These are phyloP conservation scores for Spongilla lacustris DNA, from an alignment of 37 sponge, comb jelly and placozoan genomes.

Conservation along the genomic window DNA sequence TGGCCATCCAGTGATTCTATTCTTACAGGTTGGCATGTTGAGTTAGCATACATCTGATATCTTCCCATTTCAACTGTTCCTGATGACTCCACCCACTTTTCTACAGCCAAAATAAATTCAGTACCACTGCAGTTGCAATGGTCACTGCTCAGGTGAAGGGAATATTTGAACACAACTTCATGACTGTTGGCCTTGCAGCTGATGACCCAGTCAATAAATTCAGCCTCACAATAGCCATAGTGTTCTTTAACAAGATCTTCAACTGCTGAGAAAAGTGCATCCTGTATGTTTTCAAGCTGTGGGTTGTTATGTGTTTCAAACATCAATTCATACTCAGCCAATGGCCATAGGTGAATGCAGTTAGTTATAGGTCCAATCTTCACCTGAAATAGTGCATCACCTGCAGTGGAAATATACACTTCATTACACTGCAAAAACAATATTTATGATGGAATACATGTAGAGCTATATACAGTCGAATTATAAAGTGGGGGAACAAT, in stretches of 20 bases:
- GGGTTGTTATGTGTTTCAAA: not conserved
- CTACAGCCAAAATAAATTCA: not conserved
- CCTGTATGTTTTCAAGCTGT: not conserved
- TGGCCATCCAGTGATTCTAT: not conserved
- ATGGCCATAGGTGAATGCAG: not conserved
- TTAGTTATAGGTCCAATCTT: not conserved
- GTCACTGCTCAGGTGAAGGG: not conserved
- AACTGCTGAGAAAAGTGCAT: not conserved
- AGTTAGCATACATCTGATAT: not conserved
- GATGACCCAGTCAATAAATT: not conserved
- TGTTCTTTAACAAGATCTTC: not conserved
- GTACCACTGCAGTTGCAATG: not conserved
- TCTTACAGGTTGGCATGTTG: not conserved
- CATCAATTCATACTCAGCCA: not conserved
- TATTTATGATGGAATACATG: too few relatives aligned
- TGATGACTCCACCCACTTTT: not conserved
- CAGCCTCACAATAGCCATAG: not conserved
- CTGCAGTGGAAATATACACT: not conserved
- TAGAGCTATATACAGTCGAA: too few relatives aligned
- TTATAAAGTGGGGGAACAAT: too few relatives aligned
- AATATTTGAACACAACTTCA: not conserved
- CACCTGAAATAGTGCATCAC: not conserved
- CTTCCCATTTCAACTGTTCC: not conserved
- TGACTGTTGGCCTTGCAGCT: not conserved
- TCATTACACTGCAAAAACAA: too few relatives aligned